Base-by-base conservation (phyloP, 2,797 vertebrate species). In the Clarias pachynema region DNA sequence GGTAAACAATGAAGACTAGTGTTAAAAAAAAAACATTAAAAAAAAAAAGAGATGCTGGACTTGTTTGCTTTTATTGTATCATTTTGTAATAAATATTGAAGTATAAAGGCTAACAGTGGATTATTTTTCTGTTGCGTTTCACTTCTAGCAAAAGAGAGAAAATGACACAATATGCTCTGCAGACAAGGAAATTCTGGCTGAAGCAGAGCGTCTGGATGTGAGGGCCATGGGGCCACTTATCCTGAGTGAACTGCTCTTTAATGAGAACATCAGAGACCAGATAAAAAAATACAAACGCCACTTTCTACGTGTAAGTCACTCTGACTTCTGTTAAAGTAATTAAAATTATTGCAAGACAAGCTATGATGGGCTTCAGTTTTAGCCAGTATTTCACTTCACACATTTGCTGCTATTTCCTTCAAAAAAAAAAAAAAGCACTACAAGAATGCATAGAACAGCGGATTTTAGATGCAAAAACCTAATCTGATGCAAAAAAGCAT, bases 141-240 rank as follows among this genome's bases (percentile, higher is more conserved):
- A 29, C 9, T 44, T 81, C 2, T 74, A 99, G 98, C 96, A 97
- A 91, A 98, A 97, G 95, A 98, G 98, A 91, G 98, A 99, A 92
- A 97, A 94, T 37, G 94, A 95, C 73, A 91, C 96, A 81, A 97
- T 99, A 22, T 96, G 97, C 24, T 91, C 91, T 0, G 97, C 97
- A 0, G 97, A 99, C 89, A 99, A 99, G 87, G 97, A 99, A 72
- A 97, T 99, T 91, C 89, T 98, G 89, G 96, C 96, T 49, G 97
- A 99, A 94, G 98, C 97, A n/a, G 97, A 98, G 94, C 96, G 97
- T 84, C 94, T 99, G 91, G 97, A 99, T 86, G 97, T 99, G 59
- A 97, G 96, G 91, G 96, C 97, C 84, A 98, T 97, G 97, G 97
- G 97, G 29, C 97, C 97, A 0, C 96, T 99, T 77, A 98, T 99